Conservation (phyloP, 2,113 vertebrate genomes). For the Vidua chalybeata region DNA sequence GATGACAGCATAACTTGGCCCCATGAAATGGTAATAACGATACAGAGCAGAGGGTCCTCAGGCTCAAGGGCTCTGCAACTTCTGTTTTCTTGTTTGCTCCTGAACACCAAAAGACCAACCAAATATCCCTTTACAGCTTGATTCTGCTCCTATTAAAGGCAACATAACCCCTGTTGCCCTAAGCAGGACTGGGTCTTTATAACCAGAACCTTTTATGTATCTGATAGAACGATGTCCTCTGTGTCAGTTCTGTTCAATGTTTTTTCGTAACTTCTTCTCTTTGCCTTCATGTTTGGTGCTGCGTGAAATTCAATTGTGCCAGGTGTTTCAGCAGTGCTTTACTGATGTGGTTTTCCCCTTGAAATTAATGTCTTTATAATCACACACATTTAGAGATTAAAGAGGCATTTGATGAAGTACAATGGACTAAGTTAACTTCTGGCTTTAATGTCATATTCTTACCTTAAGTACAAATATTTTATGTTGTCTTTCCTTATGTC, state of each 20-base stretch:
- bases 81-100: not conserved
- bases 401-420: slow-evolving; percentile 60
- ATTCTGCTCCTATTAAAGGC: not conserved
- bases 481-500: slow-evolving; percentile 58
- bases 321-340: slow-evolving; percentile 9
- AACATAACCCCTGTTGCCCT: not conserved
- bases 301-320: slow-evolving; percentile 50
- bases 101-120: not conserved
- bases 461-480: slow-evolving; percentile 64
- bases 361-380: slow-evolving; percentile 64
- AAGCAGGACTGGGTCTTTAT: not conserved
- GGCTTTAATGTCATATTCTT: slow-evolving; percentile 59
- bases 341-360: slow-evolving; percentile 38
- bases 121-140: not conserved
- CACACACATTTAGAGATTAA: slow-evolving; percentile 69
- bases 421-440: slow-evolving; percentile 55
- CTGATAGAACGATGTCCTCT: not conserved
- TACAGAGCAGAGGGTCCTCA: not conserved
- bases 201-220: not conserved
- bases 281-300: not conserved
- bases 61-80: not conserved
- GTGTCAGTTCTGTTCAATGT: not conserved
- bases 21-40: not conserved
- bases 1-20: not conserved
- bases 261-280: not conserved